These are phyloP conservation scores for Linyphia triangularis DNA, from an alignment of 2,888 invertebrate genomes.

Conservation along the genomic window DNA sequence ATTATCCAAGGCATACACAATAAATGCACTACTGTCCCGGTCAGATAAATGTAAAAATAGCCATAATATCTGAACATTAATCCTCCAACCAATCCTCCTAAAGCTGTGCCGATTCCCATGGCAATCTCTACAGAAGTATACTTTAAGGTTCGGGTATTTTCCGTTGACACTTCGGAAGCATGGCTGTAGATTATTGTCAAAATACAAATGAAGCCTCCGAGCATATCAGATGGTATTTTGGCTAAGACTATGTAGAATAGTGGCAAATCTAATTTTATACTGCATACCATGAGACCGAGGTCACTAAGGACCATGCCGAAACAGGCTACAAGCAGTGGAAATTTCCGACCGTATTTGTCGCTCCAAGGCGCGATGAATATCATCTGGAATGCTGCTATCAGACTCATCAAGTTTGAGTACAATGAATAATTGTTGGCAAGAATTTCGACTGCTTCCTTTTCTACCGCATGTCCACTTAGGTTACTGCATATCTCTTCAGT, in stretches of 20 bases:
- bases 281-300: constrained; percentile 19
- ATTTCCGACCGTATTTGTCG: constrained; percentile 63
- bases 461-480: background rate
- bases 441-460: constrained; percentile 42
- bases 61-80: constrained; percentile 36
- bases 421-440: constrained; percentile 44
- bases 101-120: constrained; percentile 26
- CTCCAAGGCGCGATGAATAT: constrained; percentile 69
- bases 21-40: background rate
- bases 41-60: constrained; percentile 27
- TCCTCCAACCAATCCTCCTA: constrained; percentile 46
- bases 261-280: background rate
- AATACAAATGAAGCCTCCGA: constrained; percentile 65
- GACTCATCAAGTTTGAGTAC: constrained; percentile 24
- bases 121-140: constrained; percentile 47
- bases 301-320: constrained; percentile 22
- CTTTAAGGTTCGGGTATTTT: constrained; percentile 34
- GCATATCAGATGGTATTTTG: constrained; percentile 30
- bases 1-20: constrained; percentile 18
- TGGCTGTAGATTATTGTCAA: constrained; percentile 56
- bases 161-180: constrained; percentile 52
- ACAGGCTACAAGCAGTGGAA: constrained; percentile 20
- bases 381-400: constrained; percentile 50
- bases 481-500: constrained; percentile 47
- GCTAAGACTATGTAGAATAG: constrained; percentile 42